Evolutionary conservation across 2,113 vertebrate genomes (phyloP).

Genomic region (Hemiscyllium ocellatum): DNA sequence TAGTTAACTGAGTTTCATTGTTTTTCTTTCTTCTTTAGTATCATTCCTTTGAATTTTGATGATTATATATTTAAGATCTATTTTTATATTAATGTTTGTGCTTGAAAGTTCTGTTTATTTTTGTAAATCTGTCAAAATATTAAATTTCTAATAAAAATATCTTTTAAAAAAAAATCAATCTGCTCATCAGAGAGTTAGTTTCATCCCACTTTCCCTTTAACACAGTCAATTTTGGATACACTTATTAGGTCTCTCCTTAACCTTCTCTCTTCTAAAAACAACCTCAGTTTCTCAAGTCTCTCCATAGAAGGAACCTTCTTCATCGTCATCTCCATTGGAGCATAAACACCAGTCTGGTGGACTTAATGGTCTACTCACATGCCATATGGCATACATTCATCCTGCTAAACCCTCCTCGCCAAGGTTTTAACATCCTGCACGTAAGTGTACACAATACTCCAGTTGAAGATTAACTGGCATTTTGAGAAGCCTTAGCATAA

Average conservation of each 20-base stretch:
- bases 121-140: too few relatives aligned
- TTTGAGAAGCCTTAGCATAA: not conserved
- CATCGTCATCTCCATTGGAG: not conserved
- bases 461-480: not conserved
- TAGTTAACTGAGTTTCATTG: too few relatives aligned
- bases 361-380: not conserved
- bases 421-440: not conserved
- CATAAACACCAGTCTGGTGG: not conserved
- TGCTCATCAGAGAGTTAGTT: not conserved
- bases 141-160: too few relatives aligned
- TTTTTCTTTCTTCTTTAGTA: too few relatives aligned
- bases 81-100: too few relatives aligned
- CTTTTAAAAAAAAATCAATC: too few relatives aligned
- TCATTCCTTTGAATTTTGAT: too few relatives aligned
- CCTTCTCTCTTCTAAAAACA: not conserved
- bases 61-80: too few relatives aligned
- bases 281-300: not conserved
- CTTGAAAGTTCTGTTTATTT: too few relatives aligned
- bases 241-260: not conserved
- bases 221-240: not conserved
- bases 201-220: not conserved
- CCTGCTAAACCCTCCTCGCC: not conserved
- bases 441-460: not conserved
- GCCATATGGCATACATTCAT: not conserved
- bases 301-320: not conserved